A percentile compares a stretch with the other conserved stretches of the same genome.
Conservation (phyloP, 2,888 invertebrate species). For the Neria commutata region DNA sequence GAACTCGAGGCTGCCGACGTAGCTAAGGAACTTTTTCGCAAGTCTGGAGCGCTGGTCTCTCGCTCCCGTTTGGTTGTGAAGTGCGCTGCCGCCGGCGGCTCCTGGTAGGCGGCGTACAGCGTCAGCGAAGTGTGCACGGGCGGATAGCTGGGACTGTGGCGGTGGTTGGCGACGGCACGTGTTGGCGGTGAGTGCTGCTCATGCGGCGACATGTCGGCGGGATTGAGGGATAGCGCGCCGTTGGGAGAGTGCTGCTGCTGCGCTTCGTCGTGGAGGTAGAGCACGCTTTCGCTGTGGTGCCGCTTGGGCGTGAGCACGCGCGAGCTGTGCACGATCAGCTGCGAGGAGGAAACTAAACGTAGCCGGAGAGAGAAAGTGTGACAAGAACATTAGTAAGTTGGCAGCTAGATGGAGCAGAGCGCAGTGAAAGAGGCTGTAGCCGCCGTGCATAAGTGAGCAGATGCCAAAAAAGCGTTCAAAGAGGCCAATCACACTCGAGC, state of each 20-base stretch:
- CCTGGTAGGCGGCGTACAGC: constrained; percentile 49
- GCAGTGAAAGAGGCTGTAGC: no score
- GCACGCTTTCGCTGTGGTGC: constrained; percentile 77
- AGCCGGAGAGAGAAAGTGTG: no score
- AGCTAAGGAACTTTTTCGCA: constrained; percentile 44
- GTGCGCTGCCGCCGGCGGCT: constrained; percentile 12
- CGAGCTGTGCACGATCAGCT: constrained; percentile 77
- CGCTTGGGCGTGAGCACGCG: constrained; percentile 78
- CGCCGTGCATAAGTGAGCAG: no score
- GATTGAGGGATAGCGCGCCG: constrained; percentile 20
- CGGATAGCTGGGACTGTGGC: constrained; percentile 58
- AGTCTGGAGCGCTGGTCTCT: background rate
- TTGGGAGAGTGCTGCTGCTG: constrained; percentile 30
- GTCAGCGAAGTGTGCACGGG: constrained; percentile 49
- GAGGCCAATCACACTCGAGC: no score
- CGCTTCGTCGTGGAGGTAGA: constrained; percentile 68
- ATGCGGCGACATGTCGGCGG: background rate
- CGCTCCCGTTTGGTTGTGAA: no score
- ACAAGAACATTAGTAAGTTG: no score
- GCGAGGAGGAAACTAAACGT: constrained; percentile 65
- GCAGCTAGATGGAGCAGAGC: background rate
- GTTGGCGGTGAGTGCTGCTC: constrained; percentile 4
- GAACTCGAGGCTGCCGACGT: constrained; percentile 12
- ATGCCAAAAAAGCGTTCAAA: no score
- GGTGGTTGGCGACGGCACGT: constrained; percentile 41